phyloP scores from a whole-genome alignment of 1,140 invertebrate genomes.

The Cyrtorhinus lividipennis region DNA sequence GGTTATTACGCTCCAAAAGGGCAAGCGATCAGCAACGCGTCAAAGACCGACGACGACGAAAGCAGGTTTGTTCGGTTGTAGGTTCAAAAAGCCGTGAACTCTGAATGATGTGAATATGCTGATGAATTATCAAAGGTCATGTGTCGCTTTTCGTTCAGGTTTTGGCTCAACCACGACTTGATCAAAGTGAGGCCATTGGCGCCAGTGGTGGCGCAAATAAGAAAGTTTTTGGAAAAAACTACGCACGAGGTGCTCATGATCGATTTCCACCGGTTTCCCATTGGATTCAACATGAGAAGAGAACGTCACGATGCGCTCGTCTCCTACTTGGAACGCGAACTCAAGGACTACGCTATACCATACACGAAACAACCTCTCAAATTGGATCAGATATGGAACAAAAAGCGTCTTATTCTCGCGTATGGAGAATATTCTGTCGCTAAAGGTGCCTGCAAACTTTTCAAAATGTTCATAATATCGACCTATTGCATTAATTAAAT shows the following conservation, averaged over 20 bases:
- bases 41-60: background rate
- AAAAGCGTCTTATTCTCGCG: slow-evolving; percentile 45
- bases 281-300: slow-evolving; percentile 42
- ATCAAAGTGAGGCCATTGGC: slow-evolving; percentile 46
- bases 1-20: slow-evolving; percentile 37
- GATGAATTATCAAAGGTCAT: background rate
- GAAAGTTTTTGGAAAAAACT: slow-evolving; percentile 42
- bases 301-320: slow-evolving; percentile 38
- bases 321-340: slow-evolving; percentile 41
- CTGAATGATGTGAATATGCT: background rate
- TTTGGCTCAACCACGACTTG: slow-evolving; percentile 56
- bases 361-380: slow-evolving; percentile 35
- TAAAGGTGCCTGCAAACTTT: slow-evolving; percentile 31
- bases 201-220: slow-evolving; percentile 43
- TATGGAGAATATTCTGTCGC: slow-evolving; percentile 42
- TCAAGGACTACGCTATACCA: slow-evolving; percentile 40
- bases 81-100: background rate
- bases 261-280: slow-evolving; percentile 51
- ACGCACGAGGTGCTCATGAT: slow-evolving; percentile 50
- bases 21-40: slow-evolving; percentile 24
- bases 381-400: slow-evolving; percentile 44
- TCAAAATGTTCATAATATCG: too few species aligned
- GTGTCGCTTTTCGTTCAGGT: slow-evolving; percentile 31
- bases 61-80: slow-evolving; percentile 9
- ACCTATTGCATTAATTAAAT: too few species aligned